phyloP scores from a whole-genome alignment of 2,888 invertebrate genomes.

The Aquatica leii region DNA sequence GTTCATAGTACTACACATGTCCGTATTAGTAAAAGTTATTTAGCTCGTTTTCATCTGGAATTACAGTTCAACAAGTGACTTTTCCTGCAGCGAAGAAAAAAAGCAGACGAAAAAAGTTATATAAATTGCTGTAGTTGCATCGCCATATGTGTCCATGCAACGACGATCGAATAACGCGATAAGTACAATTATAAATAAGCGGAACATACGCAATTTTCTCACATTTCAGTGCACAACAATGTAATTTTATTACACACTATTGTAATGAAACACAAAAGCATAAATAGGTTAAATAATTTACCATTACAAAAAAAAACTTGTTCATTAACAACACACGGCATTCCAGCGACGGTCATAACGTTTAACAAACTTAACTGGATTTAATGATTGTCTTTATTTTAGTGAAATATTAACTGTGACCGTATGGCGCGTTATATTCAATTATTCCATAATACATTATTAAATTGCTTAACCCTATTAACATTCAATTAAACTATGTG shows the following conservation, averaged over 20 bases:
- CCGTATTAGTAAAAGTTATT: no score
- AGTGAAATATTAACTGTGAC: background rate
- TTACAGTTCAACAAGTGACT: no score
- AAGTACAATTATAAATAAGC: background rate
- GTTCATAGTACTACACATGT: no score
- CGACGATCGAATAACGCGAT: background rate
- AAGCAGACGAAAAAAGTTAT: background rate
- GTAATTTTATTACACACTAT: background rate
- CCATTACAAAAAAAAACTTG: no score
- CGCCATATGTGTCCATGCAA: background rate
- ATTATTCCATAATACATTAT: slow-evolving; percentile 5
- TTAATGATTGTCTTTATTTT: slow-evolving; percentile 3
- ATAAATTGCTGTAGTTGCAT: background rate
- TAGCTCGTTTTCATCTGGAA: no score
- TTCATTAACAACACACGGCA: background rate
- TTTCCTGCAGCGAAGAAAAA: no score
- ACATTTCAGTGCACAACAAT: background rate
- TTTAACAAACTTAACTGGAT: slow-evolving; percentile 9
- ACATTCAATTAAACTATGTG: slow-evolving; percentile 5
- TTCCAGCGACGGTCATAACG: background rate
- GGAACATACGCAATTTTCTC: background rate
- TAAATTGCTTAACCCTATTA: slow-evolving; percentile 9
- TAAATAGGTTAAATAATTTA: background rate
- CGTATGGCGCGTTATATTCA: slow-evolving; percentile 6
- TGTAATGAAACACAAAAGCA: background rate